phyloP scores from a whole-genome alignment of 1,140 invertebrate species.

The Zophobas morio region DNA sequence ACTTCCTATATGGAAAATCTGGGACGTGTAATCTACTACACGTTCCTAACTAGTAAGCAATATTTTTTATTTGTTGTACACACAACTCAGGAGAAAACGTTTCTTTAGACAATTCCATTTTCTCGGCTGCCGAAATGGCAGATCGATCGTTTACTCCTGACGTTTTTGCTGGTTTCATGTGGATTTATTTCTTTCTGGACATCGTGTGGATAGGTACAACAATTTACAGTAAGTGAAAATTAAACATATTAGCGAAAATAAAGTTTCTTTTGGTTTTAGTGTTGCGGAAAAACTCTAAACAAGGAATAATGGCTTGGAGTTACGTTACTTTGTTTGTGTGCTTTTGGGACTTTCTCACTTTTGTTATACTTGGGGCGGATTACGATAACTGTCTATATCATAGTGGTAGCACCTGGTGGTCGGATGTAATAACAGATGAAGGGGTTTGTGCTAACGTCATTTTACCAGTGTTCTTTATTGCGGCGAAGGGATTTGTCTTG shows the following conservation, averaged over 20 bases:
- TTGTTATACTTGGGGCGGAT: too few relatives aligned
- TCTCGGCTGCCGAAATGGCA: too few relatives aligned
- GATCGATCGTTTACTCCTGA: background rate
- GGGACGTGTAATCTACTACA: background rate
- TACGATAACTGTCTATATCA: too few relatives aligned
- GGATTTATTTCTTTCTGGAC: background rate
- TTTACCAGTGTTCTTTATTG: background rate
- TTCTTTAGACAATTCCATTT: too few relatives aligned
- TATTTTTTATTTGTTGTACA: too few relatives aligned
- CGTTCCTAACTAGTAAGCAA: background rate
- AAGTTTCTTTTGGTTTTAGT: too few relatives aligned
- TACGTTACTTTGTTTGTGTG: background rate
- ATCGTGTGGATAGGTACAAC: background rate
- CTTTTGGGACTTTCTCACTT: background rate
- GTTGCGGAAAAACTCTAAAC: background rate
- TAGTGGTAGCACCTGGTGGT: too few relatives aligned
- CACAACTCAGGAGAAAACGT: too few relatives aligned
- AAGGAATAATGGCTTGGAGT: background rate
- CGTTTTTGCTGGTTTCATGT: background rate
- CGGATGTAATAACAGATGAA: too few relatives aligned
- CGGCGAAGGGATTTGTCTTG: too few relatives aligned
- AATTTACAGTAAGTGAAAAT: background rate
- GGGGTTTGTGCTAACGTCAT: background rate
- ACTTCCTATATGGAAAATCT: too few relatives aligned
- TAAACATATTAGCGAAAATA: too few relatives aligned